A percentile compares a stretch with the other conserved stretches of the same genome.
phyloP scores from a whole-genome alignment of 2,888 invertebrate species.

The Tiliacea aurago region DNA sequence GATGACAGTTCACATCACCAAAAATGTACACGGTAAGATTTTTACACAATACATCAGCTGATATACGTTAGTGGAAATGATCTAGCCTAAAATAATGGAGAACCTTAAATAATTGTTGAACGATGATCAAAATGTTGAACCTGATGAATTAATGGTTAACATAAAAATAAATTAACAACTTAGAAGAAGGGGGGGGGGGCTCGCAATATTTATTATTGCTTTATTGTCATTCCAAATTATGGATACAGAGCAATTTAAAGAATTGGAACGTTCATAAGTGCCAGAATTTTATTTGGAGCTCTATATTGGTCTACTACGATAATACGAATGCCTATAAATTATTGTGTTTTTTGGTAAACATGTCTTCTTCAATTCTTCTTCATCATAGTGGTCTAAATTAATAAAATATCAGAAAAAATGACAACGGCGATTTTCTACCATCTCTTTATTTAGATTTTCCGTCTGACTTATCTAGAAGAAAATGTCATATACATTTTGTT shows the following conservation, averaged over 20 bases:
- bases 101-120: constrained; percentile 37
- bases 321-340: too few species aligned
- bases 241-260: constrained; percentile 25
- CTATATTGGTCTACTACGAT: constrained; percentile 6
- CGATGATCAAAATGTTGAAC: constrained; percentile 45
- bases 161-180: constrained; percentile 50
- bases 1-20: not conserved
- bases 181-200: constrained; percentile 19
- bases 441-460: too few species aligned
- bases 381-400: not conserved
- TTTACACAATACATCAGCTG: not conserved
- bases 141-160: constrained; percentile 51
- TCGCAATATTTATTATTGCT: constrained; percentile 41
- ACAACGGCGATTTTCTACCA: not conserved
- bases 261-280: constrained; percentile 2
- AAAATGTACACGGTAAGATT: not conserved
- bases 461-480: not conserved
- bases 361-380: not conserved
- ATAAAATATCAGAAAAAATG: not conserved
- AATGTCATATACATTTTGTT: not conserved
- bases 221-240: constrained; percentile 31
- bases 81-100: constrained; percentile 4
- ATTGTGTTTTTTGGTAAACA: too few species aligned
- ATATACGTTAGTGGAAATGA: not conserved
- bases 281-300: not conserved